These are phyloP conservation scores for Lasioglossum albipes DNA, from an alignment of 1,140 invertebrate genomes.

Conservation along the genomic window DNA sequence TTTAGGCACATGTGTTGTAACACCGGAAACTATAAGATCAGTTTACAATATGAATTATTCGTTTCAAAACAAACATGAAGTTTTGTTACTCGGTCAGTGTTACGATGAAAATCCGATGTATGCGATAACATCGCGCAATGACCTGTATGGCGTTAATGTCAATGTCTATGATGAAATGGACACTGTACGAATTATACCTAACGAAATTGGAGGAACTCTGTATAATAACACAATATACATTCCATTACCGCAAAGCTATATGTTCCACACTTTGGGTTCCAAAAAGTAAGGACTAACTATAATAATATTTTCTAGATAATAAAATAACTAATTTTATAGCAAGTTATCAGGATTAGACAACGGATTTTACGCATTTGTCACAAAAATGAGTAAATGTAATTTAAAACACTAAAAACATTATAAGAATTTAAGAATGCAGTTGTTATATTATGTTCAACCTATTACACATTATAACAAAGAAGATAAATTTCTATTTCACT, in stretches of 20 bases:
- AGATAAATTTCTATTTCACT: too few species aligned
- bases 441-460: too few species aligned
- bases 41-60: conserved; percentile 68
- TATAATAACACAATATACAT: conserved; percentile 71
- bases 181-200: conserved; percentile 68
- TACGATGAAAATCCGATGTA: conserved; percentile 74
- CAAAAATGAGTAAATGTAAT: too few species aligned
- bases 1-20: conserved; percentile 74
- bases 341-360: too few species aligned
- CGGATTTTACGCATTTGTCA: too few species aligned
- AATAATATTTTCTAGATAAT: conserved; percentile 14
- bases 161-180: conserved; percentile 73
- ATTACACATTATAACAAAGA: too few species aligned
- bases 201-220: conserved; percentile 65
- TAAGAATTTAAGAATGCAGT: too few species aligned
- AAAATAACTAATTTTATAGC: not conserved
- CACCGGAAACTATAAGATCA: conserved; percentile 65
- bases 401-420: too few species aligned
- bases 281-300: conserved; percentile 69
- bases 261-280: conserved; percentile 69
- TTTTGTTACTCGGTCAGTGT: conserved; percentile 73
- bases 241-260: conserved; percentile 65
- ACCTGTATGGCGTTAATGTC: conserved; percentile 64
- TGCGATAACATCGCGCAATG: conserved; percentile 67
- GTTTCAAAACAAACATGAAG: conserved; percentile 64